Evolutionary conservation across 2,888 invertebrate species (phyloP).

Genomic region (Hydropsyche betteni): DNA sequence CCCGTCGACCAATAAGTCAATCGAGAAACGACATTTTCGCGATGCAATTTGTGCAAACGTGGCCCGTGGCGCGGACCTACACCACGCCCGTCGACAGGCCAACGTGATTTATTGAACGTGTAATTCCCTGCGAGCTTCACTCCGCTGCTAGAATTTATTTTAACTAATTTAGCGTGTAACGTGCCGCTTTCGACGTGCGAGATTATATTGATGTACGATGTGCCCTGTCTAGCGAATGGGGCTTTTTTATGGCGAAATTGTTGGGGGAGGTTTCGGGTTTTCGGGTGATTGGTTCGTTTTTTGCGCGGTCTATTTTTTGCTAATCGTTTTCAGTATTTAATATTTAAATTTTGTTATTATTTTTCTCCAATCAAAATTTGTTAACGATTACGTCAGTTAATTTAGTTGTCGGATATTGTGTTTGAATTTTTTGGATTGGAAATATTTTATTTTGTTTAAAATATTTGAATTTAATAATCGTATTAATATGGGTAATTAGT

Average conservation of each 20-base stretch:
- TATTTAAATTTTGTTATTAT: no score
- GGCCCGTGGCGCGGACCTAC: not conserved
- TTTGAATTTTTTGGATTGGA: no score
- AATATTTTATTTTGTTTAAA: no score
- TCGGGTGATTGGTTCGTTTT: no score
- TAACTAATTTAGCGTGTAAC: conserved; percentile 26
- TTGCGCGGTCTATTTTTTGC: no score
- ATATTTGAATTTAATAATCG: no score
- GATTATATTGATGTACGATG: conserved; percentile 1
- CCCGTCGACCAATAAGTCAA: not conserved
- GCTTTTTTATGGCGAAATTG: not conserved
- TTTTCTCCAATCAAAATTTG: no score
- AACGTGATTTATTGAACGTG: conserved; percentile 21
- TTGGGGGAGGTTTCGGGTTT: no score
- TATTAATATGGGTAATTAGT: no score
- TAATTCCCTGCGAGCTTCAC: not conserved
- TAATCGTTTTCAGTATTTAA: no score
- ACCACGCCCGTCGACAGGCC: conserved; percentile 10
- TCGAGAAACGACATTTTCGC: not conserved
- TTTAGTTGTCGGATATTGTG: no score
- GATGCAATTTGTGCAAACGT: conserved; percentile 11
- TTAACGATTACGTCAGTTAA: no score
- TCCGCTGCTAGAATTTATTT: conserved; percentile 6
- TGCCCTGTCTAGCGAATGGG: not conserved
- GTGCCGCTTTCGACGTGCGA: conserved; percentile 14